Evolutionary conservation across 2,888 invertebrate genomes (phyloP).

Genomic region (Fissipunctia ypsillon): DNA sequence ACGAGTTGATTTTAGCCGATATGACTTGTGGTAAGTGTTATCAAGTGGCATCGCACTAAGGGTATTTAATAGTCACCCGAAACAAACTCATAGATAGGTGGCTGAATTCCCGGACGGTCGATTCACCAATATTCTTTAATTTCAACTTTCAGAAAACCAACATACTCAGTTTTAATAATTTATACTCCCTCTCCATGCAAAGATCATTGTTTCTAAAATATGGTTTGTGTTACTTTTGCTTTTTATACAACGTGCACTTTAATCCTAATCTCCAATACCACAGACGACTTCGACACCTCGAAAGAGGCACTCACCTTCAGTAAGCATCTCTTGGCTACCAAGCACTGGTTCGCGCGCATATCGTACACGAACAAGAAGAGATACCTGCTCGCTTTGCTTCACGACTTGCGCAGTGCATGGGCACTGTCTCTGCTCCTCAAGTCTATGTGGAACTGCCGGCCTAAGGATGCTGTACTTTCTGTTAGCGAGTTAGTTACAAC

Average conservation of each 20-base stretch:
- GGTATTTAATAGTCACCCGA: neutral
- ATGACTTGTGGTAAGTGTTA: conserved; percentile 76
- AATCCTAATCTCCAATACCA: conserved; percentile 2
- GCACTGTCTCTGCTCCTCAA: conserved; percentile 83
- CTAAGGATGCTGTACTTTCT: conserved; percentile 84
- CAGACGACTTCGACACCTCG: conserved; percentile 66
- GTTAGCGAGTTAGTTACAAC: conserved; percentile 74
- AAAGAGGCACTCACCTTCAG: conserved; percentile 73
- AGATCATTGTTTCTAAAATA: neutral
- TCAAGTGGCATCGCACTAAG: neutral
- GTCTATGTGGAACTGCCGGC: conserved; percentile 84
- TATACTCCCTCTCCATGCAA: neutral
- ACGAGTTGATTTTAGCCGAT: conserved; percentile 82
- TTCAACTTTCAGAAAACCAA: neutral
- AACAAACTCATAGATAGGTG: neutral
- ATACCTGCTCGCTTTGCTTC: conserved; percentile 77
- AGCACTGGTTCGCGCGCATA: conserved; percentile 82
- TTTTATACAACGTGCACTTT: neutral
- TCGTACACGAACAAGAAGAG: conserved; percentile 82
- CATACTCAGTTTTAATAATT: too few relatives aligned
- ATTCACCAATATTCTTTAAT: neutral
- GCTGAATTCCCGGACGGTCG: neutral
- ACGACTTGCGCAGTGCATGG: conserved; percentile 80
- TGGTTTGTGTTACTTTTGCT: neutral
- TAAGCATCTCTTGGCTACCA: conserved; percentile 78